Conservation (phyloP, 1,140 invertebrate species). For the Neodiprion virginianus region DNA sequence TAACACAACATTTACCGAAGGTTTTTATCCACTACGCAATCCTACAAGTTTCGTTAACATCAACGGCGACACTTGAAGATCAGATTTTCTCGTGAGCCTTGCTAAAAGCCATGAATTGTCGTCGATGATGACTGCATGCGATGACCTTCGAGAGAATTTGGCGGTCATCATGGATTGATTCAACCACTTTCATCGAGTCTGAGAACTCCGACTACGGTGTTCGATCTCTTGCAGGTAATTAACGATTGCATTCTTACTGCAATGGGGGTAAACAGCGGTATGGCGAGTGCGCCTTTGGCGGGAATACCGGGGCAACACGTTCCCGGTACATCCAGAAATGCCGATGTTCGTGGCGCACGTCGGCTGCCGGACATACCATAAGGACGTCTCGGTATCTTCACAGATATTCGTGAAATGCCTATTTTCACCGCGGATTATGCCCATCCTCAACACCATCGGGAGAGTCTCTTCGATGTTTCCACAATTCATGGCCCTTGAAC, state of each 20-base stretch:
- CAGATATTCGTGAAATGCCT: constrained; percentile 40
- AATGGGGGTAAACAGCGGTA: constrained; percentile 15
- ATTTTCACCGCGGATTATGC: constrained; percentile 35
- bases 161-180: too few species aligned
- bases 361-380: constrained; percentile 38
- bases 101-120: too few species aligned
- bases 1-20: too few species aligned
- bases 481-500: background rate
- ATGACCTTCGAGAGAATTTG: too few species aligned
- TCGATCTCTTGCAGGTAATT: background rate
- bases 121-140: too few species aligned
- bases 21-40: too few species aligned
- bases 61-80: too few species aligned
- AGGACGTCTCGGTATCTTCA: constrained; percentile 32
- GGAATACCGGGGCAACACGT: constrained; percentile 45
- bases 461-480: too few species aligned
- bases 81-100: too few species aligned
- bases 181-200: too few species aligned
- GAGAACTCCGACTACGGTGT: background rate
- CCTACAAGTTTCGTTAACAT: too few species aligned
- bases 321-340: constrained; percentile 42
- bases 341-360: constrained; percentile 34
- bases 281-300: constrained; percentile 36
- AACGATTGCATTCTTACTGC: background rate
- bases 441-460: constrained; percentile 20